These are phyloP conservation scores for Diuraphis noxia DNA, from an alignment of 1,140 invertebrate species.

Conservation along the genomic window DNA sequence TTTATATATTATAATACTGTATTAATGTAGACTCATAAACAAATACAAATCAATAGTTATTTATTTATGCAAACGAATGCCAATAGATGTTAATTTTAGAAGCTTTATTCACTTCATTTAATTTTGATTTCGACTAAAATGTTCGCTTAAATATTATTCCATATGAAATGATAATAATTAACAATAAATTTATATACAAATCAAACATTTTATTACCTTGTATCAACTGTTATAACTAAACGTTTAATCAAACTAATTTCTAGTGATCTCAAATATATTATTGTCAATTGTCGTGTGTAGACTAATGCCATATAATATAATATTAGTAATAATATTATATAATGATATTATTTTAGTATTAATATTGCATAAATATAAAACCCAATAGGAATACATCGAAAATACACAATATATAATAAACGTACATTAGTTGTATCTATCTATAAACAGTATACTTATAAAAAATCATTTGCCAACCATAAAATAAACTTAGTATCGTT, in stretches of 20 bases:
- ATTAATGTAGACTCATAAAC: not conserved
- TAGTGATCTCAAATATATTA: too few relatives aligned
- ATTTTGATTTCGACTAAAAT: not conserved
- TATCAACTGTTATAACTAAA: not conserved
- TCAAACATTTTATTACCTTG: not conserved
- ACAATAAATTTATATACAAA: not conserved
- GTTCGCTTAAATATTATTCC: not conserved
- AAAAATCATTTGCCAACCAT: too few relatives aligned
- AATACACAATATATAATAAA: not conserved
- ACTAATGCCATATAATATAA: too few relatives aligned
- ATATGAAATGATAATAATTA: not conserved
- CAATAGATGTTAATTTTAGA: constrained; percentile 11
- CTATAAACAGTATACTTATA: too few relatives aligned
- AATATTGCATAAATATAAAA: too few relatives aligned
- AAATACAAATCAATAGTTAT: not conserved
- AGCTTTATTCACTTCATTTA: not conserved
- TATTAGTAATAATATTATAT: too few relatives aligned
- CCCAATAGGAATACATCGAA: not conserved
- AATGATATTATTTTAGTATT: too few relatives aligned
- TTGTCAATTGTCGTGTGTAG: too few relatives aligned
- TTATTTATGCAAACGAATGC: not conserved
- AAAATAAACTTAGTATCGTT: not conserved
- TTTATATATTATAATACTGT: not conserved
- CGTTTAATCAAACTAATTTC: too few relatives aligned
- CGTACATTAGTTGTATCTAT: not conserved